phyloP scores from a whole-genome alignment of 2,797 vertebrate genomes.

The Poeciliopsis presidionis region DNA sequence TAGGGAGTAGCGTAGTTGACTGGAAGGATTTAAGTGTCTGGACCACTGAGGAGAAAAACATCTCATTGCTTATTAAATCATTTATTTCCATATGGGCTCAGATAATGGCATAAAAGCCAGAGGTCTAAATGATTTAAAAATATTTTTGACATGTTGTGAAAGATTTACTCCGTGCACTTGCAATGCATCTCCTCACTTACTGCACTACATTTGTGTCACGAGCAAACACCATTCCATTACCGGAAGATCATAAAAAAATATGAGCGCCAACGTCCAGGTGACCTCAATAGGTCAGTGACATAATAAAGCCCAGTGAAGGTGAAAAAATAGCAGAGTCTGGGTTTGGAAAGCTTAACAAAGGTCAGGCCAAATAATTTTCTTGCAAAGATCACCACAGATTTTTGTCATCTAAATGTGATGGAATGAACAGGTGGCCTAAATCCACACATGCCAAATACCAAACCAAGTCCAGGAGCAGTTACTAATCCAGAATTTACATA shows the following conservation, averaged over 20 bases:
- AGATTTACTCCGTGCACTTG: constrained; percentile 50
- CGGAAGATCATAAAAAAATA: background rate
- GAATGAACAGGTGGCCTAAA: background rate
- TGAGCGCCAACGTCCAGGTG: background rate
- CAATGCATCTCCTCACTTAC: constrained; percentile 26
- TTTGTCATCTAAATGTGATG: background rate
- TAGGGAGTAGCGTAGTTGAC: constrained; percentile 15
- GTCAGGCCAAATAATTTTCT: background rate
- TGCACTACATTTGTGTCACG: background rate
- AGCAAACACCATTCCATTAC: background rate
- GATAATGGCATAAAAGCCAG: constrained; percentile 61
- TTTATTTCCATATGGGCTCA: constrained; percentile 59
- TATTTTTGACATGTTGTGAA: constrained; percentile 48
- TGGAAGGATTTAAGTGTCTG: constrained; percentile 32
- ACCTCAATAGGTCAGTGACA: background rate
- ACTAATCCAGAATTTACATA: background rate
- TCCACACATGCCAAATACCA: background rate
- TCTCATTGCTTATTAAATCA: constrained; percentile 61
- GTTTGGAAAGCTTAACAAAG: background rate
- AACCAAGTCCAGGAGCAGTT: background rate
- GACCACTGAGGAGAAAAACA: constrained; percentile 41
- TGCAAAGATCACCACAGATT: background rate
- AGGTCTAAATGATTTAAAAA: constrained; percentile 65
- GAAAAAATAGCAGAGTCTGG: background rate
- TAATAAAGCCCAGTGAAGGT: background rate